Conservation (phyloP, 2,888 invertebrate genomes). For the Amorpha juglandis region DNA sequence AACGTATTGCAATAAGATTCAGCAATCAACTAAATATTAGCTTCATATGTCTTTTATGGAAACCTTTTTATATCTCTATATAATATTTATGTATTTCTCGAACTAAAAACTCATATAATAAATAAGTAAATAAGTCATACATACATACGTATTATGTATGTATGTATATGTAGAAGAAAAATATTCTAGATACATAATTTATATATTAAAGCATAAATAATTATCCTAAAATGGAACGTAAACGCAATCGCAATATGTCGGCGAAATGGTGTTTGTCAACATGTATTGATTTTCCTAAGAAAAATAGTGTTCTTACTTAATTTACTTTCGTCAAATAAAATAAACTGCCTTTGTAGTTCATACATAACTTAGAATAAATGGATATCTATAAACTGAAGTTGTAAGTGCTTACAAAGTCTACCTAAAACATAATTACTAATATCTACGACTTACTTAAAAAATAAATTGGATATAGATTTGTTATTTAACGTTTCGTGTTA, state of each 20-base stretch:
- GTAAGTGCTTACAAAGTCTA: neutral
- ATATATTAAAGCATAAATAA: too few species aligned
- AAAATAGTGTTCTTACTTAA: slow-evolving; percentile 33
- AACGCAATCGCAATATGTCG: slow-evolving; percentile 51
- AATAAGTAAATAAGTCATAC: too few species aligned
- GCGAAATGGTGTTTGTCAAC: slow-evolving; percentile 75
- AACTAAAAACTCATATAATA: too few species aligned
- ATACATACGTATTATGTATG: too few species aligned
- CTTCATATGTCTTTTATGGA: too few species aligned
- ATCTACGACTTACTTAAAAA: neutral
- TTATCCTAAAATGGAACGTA: too few species aligned
- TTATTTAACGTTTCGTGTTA: neutral
- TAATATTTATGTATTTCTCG: too few species aligned
- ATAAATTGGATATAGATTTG: neutral
- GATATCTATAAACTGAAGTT: neutral
- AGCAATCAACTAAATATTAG: too few species aligned
- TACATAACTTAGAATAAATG: neutral
- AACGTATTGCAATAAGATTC: too few species aligned
- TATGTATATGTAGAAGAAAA: too few species aligned
- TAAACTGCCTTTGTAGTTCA: neutral
- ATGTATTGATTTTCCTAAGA: slow-evolving; percentile 60
- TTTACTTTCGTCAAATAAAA: slow-evolving; percentile 15
- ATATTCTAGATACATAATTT: too few species aligned
- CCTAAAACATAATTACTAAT: neutral
- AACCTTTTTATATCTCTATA: too few species aligned